Evolutionary conservation across 2,113 vertebrate genomes (phyloP), one percentile per base, ranked within the genome.

Genomic region (Pogona vitticeps): DNA sequence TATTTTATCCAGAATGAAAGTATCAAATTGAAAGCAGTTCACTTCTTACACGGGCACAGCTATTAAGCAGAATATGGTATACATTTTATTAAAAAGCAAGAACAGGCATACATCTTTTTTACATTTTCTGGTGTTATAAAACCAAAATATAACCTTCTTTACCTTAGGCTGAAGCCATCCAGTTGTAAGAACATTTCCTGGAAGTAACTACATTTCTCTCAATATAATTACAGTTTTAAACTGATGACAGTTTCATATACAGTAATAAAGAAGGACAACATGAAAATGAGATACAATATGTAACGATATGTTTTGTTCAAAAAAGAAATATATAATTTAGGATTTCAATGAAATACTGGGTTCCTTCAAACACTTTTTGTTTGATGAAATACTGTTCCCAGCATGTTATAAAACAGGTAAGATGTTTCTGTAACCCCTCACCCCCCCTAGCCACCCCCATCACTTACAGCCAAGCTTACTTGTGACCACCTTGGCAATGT

Each of bases 11-110:
- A 87, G 89, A 92, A 89, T n/a, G 86, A 14, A 20, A 15, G 1
- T 18, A 76, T 36, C 88, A 91, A 84, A 91, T 80, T 46, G 21
- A 90, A 82, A 94, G 80, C 81, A 89, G 67, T 40, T 93, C 68
- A 87, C 61, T 82, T 92, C 88, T 89, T 88, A 88, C 80, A 46
- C 77, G 28, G 84, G 76, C 82, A 88, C 70, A 86, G 83, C 20
- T 63, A 33, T 0, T n/a, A 79, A 63, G 12, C 10, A 87, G 88
- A 85, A 87, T 21, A 90, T 82, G 88, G 12, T 91, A 88, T 91
- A 81, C 83, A 93, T 85, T 90, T 90, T 83, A 87, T 59, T 81
- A 63, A 89, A 77, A 63, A 92, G n/a, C 31, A 76, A 42, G 75
- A 61, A 61, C 73, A 93, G 18, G 46, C 82, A 87, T 68, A 81